These are phyloP conservation scores for Theocolax elegans DNA, from an alignment of 1,140 invertebrate species.

Conservation along the genomic window DNA sequence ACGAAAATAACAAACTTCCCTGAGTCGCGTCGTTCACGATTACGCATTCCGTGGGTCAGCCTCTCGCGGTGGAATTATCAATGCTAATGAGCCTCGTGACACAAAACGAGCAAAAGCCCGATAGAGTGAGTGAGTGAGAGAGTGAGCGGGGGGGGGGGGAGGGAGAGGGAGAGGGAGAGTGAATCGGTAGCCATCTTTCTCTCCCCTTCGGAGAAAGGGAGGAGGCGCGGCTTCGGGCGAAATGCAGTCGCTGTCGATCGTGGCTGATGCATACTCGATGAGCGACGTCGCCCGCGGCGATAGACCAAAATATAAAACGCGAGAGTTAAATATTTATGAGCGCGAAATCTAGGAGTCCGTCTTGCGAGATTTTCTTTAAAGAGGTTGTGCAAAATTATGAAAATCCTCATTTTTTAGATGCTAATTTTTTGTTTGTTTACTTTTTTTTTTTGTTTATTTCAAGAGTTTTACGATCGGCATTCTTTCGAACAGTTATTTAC, in stretches of 20 bases:
- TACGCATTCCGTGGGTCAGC: constrained; percentile 28
- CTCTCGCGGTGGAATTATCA: constrained; percentile 10
- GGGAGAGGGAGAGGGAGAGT: too few relatives aligned
- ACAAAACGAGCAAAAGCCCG: constrained; percentile 36
- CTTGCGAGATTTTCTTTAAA: not conserved
- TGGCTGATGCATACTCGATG: constrained; percentile 58
- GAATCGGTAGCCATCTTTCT: constrained; percentile 47
- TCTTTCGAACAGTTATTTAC: too few relatives aligned
- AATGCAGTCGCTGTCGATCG: constrained; percentile 53
- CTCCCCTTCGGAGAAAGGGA: constrained; percentile 24
- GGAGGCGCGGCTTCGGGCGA: constrained; percentile 50
- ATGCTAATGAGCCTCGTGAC: constrained; percentile 35
- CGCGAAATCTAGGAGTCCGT: constrained; percentile 18
- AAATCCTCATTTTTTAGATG: too few relatives aligned
- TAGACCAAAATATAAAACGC: constrained; percentile 51
- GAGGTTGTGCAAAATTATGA: too few relatives aligned
- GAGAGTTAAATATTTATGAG: constrained; percentile 32
- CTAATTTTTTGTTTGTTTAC: too few relatives aligned
- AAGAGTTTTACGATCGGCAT: too few relatives aligned
- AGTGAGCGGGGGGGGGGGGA: constrained; percentile 5
- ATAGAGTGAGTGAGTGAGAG: too few relatives aligned
- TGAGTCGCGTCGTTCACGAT: too few relatives aligned
- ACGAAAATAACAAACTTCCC: not conserved
- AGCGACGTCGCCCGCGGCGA: constrained; percentile 50
- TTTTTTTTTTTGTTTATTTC: too few relatives aligned